These are phyloP conservation scores for Drosophila repleta DNA, from an alignment of 1,140 invertebrate genomes.

Conservation along the genomic window DNA sequence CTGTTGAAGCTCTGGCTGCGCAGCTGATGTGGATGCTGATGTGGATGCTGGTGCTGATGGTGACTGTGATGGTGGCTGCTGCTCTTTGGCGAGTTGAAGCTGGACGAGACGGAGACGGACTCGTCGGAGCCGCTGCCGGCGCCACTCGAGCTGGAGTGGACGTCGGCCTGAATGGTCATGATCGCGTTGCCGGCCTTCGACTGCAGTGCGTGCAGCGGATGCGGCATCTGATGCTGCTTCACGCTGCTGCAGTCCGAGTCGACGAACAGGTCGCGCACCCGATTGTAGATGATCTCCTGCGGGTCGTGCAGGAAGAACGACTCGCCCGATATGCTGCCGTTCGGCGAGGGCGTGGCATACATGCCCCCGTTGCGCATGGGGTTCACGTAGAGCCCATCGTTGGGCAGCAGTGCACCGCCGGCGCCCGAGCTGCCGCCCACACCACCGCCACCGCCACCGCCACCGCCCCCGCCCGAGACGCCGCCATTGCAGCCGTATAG, in stretches of 20 bases:
- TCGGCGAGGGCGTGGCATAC: slow-evolving; percentile 74
- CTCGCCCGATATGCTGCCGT: slow-evolving; percentile 85
- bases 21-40: slow-evolving; percentile 30
- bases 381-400: slow-evolving; percentile 92
- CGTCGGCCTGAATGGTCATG: slow-evolving; percentile 87
- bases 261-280: slow-evolving; percentile 91
- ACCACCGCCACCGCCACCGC: slow-evolving; percentile 28
- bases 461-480: slow-evolving; percentile 26
- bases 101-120: slow-evolving; percentile 86
- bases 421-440: slow-evolving; percentile 23
- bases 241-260: slow-evolving; percentile 84
- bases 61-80: slow-evolving; percentile 59
- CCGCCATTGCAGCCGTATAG: slow-evolving; percentile 57
- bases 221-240: slow-evolving; percentile 57
- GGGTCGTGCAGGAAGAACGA: slow-evolving; percentile 94
- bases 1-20: slow-evolving; percentile 61
- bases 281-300: slow-evolving; percentile 89
- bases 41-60: slow-evolving; percentile 43
- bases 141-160: slow-evolving; percentile 87
- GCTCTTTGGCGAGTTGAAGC: slow-evolving; percentile 73
- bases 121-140: slow-evolving; percentile 86
- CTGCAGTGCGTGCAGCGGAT: slow-evolving; percentile 39
- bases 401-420: slow-evolving; percentile 84
- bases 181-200: slow-evolving; percentile 67
- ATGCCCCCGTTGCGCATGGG: slow-evolving; percentile 87